Percentiles rank a stretch among this genome's conserved stretches.
Conservation (phyloP, 1,140 invertebrate species). For the Chrysoperla carnea region DNA sequence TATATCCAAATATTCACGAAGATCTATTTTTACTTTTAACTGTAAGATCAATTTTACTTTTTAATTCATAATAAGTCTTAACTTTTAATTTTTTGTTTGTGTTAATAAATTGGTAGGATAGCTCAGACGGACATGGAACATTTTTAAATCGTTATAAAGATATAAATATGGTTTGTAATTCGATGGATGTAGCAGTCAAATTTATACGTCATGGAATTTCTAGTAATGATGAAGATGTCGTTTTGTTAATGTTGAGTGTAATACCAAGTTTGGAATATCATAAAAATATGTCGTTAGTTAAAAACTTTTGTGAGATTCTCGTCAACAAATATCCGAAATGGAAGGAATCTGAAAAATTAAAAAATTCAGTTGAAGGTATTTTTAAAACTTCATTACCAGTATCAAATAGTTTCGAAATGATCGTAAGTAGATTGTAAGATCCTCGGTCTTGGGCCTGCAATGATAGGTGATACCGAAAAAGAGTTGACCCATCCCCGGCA, state of each 20-base stretch:
- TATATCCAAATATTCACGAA: constrained; percentile 19
- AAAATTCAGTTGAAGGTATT: constrained; percentile 9
- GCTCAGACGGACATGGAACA: constrained; percentile 9
- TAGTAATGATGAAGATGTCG: constrained; percentile 14
- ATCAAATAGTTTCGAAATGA: too few relatives aligned
- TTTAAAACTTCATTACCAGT: too few relatives aligned
- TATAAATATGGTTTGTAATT: constrained; percentile 23
- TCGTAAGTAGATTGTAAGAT: too few relatives aligned
- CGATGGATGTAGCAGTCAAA: constrained; percentile 26
- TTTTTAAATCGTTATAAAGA: constrained; percentile 18
- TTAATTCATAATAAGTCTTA: too few relatives aligned
- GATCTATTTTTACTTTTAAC: constrained; percentile 5
- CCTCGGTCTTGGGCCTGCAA: too few relatives aligned
- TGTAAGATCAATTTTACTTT: too few relatives aligned
- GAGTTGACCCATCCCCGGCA: too few relatives aligned
- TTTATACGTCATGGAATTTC: constrained; percentile 22
- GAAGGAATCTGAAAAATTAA: constrained; percentile 18
- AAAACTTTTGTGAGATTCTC: constrained; percentile 21
- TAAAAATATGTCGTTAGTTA: constrained; percentile 23
- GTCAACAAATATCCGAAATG: constrained; percentile 20
- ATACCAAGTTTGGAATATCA: constrained; percentile 29
- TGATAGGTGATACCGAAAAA: too few relatives aligned
- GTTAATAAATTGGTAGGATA: constrained; percentile 12
- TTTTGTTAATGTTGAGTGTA: constrained; percentile 22
- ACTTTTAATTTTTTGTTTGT: constrained; percentile 3